phyloP scores from a whole-genome alignment of 2,888 invertebrate species.

The Patella pellucida region DNA sequence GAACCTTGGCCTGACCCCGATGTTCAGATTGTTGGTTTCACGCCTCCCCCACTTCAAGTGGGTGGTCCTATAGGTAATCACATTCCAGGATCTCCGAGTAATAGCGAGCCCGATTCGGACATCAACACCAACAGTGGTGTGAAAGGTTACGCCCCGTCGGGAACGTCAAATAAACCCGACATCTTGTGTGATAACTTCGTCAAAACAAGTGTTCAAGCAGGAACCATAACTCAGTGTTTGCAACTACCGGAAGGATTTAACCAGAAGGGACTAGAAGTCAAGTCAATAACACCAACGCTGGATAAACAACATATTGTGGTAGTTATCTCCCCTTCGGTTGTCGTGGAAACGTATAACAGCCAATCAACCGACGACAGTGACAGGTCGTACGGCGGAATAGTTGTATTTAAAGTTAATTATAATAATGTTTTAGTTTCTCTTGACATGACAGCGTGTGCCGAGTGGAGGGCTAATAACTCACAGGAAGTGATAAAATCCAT shows the following conservation, averaged over 20 bases:
- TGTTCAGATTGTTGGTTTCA: slow-evolving; percentile 62
- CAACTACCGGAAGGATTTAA: slow-evolving; percentile 57
- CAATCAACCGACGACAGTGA: background rate
- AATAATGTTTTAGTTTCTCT: slow-evolving; percentile 73
- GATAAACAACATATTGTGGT: slow-evolving; percentile 79
- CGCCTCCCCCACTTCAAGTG: slow-evolving; percentile 45
- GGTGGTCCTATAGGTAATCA: slow-evolving; percentile 6
- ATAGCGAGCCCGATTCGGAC: slow-evolving; percentile 1
- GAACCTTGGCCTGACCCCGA: slow-evolving; percentile 48
- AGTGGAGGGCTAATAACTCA: slow-evolving; percentile 39
- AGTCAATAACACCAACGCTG: slow-evolving; percentile 79
- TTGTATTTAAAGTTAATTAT: slow-evolving; percentile 76
- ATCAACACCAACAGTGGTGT: slow-evolving; percentile 1
- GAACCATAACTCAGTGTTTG: slow-evolving; percentile 63
- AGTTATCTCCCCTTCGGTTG: slow-evolving; percentile 51
- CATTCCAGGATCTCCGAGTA: slow-evolving; percentile 17
- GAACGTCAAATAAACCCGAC: slow-evolving; percentile 34
- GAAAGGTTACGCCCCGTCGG: slow-evolving; percentile 14
- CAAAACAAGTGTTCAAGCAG: slow-evolving; percentile 33
- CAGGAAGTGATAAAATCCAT: slow-evolving; percentile 52
- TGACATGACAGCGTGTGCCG: slow-evolving; percentile 76
- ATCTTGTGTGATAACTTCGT: slow-evolving; percentile 11
- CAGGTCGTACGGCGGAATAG: slow-evolving; percentile 70
- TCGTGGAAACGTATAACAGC: background rate
- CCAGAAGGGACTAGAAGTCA: slow-evolving; percentile 74